These are phyloP conservation scores for Chydorus sphaericus DNA, from an alignment of 2,888 invertebrate genomes.

Conservation along the genomic window DNA sequence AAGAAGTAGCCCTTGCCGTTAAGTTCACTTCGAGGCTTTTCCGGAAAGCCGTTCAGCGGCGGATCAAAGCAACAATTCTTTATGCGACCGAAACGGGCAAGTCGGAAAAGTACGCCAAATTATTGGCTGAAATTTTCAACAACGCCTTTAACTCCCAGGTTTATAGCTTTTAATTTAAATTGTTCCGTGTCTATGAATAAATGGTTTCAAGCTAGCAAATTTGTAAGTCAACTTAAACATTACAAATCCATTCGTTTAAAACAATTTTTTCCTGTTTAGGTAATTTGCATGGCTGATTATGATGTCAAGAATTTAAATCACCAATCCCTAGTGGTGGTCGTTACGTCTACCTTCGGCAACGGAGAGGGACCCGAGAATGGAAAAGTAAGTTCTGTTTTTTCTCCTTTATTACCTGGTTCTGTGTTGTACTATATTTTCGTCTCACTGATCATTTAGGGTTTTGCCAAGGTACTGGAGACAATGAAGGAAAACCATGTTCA, in stretches of 20 bases:
- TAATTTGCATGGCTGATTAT: slow-evolving; percentile 85
- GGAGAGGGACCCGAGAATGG: slow-evolving; percentile 96
- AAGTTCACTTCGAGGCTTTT: slow-evolving; percentile 94
- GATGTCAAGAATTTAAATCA: slow-evolving; percentile 87
- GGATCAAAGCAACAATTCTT: slow-evolving; percentile 89
- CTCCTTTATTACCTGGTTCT: no score
- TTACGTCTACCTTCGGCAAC: slow-evolving; percentile 91
- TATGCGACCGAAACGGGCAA: slow-evolving; percentile 94
- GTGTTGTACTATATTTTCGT: no score
- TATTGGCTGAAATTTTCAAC: slow-evolving; percentile 75
- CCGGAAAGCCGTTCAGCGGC: slow-evolving; percentile 75
- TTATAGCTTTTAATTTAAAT: not conserved
- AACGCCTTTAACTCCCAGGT: slow-evolving; percentile 93
- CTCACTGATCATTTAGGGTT: no score
- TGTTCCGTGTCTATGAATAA: no score
- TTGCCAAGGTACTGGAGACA: no score
- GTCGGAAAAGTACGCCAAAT: slow-evolving; percentile 86
- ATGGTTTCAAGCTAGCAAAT: no score
- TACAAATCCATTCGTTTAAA: no score
- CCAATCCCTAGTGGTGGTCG: slow-evolving; percentile 78
- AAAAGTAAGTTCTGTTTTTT: no score
- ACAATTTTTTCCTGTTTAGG: no score
- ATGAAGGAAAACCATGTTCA: no score
- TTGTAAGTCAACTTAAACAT: no score
- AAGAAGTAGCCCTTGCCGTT: slow-evolving; percentile 88